Evolutionary conservation across 2,888 invertebrate species (phyloP).

Genomic region (Tachina lurida): DNA sequence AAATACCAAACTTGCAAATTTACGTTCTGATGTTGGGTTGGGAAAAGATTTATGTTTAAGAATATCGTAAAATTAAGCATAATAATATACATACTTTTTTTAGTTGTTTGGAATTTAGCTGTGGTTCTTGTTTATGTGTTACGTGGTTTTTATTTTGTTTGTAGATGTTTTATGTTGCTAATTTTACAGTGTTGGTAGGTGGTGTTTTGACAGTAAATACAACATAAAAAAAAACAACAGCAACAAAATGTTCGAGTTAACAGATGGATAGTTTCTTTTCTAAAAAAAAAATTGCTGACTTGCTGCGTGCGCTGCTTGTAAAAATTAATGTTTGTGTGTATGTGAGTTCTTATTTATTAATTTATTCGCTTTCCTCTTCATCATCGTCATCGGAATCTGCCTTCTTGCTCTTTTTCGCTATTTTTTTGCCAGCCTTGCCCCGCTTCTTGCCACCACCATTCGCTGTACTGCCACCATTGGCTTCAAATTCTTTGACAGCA

Average conservation of each 20-base stretch:
- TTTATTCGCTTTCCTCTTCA: slow-evolving; percentile 87
- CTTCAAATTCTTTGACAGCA: slow-evolving; percentile 95
- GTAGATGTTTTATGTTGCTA: slow-evolving; percentile 37
- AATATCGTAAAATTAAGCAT: slow-evolving; percentile 63
- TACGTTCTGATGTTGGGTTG: slow-evolving; percentile 11
- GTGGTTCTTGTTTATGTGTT: slow-evolving; percentile 20
- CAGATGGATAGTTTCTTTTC: slow-evolving; percentile 1
- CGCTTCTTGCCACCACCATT: slow-evolving; percentile 84
- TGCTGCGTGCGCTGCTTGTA: slow-evolving; percentile 55
- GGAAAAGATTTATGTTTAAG: slow-evolving; percentile 29
- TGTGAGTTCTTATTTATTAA: slow-evolving; percentile 42
- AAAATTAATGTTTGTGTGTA: slow-evolving; percentile 39
- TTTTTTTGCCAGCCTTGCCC: slow-evolving; percentile 82
- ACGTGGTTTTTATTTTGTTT: not conserved
- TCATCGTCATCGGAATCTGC: slow-evolving; percentile 86
- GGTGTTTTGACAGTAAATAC: slow-evolving; percentile 60
- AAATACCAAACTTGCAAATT: slow-evolving; percentile 56
- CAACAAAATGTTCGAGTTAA: slow-evolving; percentile 37
- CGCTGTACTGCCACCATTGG: slow-evolving; percentile 86
- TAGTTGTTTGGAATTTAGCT: slow-evolving; percentile 19
- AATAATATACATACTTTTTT: slow-evolving; percentile 20
- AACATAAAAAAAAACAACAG: slow-evolving; percentile 34
- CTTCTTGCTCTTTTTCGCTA: slow-evolving; percentile 85
- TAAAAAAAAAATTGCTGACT: slow-evolving; percentile 41
- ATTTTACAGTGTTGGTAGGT: slow-evolving; percentile 58